A percentile compares a stretch with the other conserved stretches of the same genome.
Evolutionary conservation across 2,113 vertebrate species (phyloP).

Genomic region (Tetrao urogallus): DNA sequence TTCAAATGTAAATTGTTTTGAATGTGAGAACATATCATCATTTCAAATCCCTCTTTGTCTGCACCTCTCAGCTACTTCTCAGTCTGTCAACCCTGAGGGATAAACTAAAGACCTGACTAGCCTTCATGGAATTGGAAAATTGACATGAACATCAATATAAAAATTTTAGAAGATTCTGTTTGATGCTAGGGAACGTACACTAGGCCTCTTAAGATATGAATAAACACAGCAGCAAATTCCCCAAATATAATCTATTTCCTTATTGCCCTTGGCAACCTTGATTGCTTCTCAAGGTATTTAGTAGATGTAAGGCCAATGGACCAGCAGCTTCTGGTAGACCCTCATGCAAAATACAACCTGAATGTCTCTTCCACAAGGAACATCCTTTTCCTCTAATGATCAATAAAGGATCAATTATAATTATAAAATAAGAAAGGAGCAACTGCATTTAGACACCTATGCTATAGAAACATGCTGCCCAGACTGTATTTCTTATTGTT

Average conservation of each 20-base stretch:
- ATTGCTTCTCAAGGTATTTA: no score
- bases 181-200: neutral
- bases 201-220: neutral
- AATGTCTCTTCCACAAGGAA: no score
- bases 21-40: neutral
- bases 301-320: no score
- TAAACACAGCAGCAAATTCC: neutral
- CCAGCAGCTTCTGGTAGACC: no score
- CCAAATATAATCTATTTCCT: no score
- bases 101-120: neutral
- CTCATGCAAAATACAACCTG: no score
- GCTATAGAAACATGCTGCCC: no score
- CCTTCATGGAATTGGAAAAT: neutral
- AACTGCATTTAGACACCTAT: no score
- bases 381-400: no score
- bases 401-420: no score
- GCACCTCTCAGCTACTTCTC: neutral
- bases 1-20: slow-evolving; percentile 1
- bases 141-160: neutral
- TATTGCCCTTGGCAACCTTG: no score
- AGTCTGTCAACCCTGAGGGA: neutral
- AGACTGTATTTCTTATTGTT: neutral
- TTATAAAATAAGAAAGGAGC: no score
- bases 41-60: neutral
- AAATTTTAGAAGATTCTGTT: neutral